Percentiles rank a stretch among this genome's conserved stretches.
Evolutionary conservation across 2,888 invertebrate genomes (phyloP).

Genomic region (Lasioglossum leucozonium): DNA sequence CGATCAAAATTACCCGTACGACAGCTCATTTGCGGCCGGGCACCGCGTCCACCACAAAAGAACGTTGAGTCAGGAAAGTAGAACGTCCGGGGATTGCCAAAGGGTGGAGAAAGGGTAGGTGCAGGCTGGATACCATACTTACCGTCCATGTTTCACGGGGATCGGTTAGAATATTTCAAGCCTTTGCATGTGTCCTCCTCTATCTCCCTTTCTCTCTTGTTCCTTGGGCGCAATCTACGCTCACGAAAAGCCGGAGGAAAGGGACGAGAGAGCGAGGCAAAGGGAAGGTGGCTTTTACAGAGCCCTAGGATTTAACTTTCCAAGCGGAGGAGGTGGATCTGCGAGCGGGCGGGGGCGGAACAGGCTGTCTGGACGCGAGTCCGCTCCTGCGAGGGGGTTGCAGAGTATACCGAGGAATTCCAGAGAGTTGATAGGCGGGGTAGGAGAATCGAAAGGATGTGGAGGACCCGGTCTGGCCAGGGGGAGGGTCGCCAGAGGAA

Average conservation of each 20-base stretch:
- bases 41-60: conserved; percentile 29
- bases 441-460: conserved; percentile 60
- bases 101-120: conserved; percentile 20
- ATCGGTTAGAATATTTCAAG: conserved; percentile 65
- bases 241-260: conserved; percentile 46
- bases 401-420: conserved; percentile 42
- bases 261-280: conserved; percentile 15
- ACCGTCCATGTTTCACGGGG: conserved; percentile 56
- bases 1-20: conserved; percentile 37
- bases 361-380: conserved; percentile 40
- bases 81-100: conserved; percentile 9
- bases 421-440: conserved; percentile 25
- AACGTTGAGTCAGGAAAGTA: neutral
- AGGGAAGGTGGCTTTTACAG: conserved; percentile 58
- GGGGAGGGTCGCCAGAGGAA: conserved; percentile 19
- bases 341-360: conserved; percentile 5
- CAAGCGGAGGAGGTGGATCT: conserved; percentile 15
- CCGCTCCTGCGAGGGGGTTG: conserved; percentile 44
- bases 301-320: conserved; percentile 77
- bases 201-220: neutral
- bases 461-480: conserved; percentile 37
- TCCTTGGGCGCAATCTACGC: conserved; percentile 29
- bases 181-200: conserved; percentile 52
- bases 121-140: conserved; percentile 40
- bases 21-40: conserved; percentile 42